phyloP scores from a whole-genome alignment of 30 jellyfish, hydroid and myxozoan species.

The Cassiopea xamachana region DNA sequence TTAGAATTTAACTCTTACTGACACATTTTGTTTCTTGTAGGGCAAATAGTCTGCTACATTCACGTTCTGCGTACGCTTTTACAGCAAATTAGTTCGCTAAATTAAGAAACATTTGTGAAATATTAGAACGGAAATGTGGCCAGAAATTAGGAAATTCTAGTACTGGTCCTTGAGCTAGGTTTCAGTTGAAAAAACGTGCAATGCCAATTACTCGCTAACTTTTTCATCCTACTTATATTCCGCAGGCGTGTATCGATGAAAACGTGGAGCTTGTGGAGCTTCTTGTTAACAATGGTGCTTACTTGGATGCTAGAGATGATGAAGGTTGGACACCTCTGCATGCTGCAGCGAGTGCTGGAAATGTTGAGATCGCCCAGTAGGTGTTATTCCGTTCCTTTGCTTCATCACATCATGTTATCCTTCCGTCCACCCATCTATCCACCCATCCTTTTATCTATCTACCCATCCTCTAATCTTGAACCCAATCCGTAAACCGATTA shows the following conservation, averaged over 20 bases:
- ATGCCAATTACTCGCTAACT: not conserved
- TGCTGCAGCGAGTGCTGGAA: slow-evolving; percentile 99
- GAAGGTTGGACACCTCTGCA: slow-evolving; percentile 98
- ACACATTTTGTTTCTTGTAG: too few species aligned
- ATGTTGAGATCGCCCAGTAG: slow-evolving; percentile 90
- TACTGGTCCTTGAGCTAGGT: too few species aligned
- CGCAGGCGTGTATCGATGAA: slow-evolving; percentile 96
- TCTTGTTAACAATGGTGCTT: slow-evolving; percentile 79
- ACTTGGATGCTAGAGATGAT: slow-evolving; percentile 87
- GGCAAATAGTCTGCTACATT: too few species aligned
- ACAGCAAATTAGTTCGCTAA: too few species aligned
- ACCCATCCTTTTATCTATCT: not conserved
- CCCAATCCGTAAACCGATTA: too few species aligned
- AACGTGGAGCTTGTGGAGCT: slow-evolving; percentile 91
- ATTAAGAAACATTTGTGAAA: too few species aligned
- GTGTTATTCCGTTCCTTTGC: not conserved
- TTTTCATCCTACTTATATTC: too few species aligned
- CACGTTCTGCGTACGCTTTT: too few species aligned
- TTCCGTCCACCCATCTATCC: not conserved
- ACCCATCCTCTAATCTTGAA: not conserved
- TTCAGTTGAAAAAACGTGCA: too few species aligned
- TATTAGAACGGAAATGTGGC: too few species aligned
- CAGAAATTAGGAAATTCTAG: too few species aligned
- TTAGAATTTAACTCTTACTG: too few species aligned
- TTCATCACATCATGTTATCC: not conserved